A percentile compares a stretch with the other conserved stretches of the same genome.
Conservation (phyloP, 2,888 invertebrate species). For the Diaphora mendica region DNA sequence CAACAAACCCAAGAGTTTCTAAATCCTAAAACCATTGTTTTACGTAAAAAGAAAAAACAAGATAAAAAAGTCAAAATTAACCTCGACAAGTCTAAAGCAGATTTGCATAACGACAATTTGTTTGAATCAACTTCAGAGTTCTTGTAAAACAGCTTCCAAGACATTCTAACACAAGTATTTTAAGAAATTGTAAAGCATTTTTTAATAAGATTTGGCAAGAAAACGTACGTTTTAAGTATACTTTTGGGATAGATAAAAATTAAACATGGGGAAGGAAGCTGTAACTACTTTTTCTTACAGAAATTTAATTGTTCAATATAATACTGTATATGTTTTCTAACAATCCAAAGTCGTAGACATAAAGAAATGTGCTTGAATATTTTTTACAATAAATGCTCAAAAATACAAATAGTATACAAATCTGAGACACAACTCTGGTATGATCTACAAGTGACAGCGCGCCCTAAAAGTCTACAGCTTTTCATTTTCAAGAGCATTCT, state of each 20-base stretch:
- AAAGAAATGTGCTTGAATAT: not conserved
- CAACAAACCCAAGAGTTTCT: not conserved
- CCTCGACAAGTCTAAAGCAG: not conserved
- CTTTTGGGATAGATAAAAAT: not conserved
- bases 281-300: not conserved
- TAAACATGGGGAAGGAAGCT: not conserved
- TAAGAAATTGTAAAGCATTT: not conserved
- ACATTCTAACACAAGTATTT: not conserved
- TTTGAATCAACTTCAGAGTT: not conserved
- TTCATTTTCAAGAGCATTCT: too few relatives aligned
- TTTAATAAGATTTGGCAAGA: not conserved
- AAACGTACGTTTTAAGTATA: not conserved
- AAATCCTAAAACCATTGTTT: not conserved
- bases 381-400: not conserved
- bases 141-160: not conserved
- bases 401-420: not conserved
- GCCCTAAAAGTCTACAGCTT: not conserved
- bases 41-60: not conserved
- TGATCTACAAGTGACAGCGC: not conserved
- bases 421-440: not conserved
- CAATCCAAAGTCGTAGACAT: too few relatives aligned
- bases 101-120: conserved; percentile 4
- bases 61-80: conserved; percentile 1
- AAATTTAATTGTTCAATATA: not conserved
- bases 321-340: not conserved